A percentile compares a stretch with the other conserved stretches of the same genome.
phyloP scores from a whole-genome alignment of 1,140 invertebrate species.

The Phortica variegata region DNA sequence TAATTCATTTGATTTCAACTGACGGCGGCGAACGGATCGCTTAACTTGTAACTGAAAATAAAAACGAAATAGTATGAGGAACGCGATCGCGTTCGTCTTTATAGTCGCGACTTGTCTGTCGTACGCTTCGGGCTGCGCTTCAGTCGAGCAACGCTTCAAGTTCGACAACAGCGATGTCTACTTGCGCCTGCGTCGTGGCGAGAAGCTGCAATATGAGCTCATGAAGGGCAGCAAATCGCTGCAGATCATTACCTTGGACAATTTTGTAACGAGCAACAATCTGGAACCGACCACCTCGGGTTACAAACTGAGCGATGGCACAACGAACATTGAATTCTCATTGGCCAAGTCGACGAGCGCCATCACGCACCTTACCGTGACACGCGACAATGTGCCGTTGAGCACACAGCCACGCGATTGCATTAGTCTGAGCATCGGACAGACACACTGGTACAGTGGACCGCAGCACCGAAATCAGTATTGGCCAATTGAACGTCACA shows the following conservation, averaged over 20 bases:
- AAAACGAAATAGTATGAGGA: constrained; percentile 17
- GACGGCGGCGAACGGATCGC: no score
- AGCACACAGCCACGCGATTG: constrained; percentile 44
- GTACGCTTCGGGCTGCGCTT: constrained; percentile 14
- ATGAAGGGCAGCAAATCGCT: constrained; percentile 37
- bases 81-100: constrained; percentile 11
- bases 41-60: no score
- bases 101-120: constrained; percentile 15
- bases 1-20: no score
- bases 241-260: constrained; percentile 43
- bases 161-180: constrained; percentile 44
- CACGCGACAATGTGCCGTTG: constrained; percentile 30
- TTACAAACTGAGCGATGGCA: constrained; percentile 30
- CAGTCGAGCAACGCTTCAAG: constrained; percentile 40
- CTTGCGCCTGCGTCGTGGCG: constrained; percentile 30
- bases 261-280: constrained; percentile 32
- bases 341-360: constrained; percentile 20
- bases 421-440: constrained; percentile 24
- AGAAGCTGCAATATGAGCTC: constrained; percentile 41
- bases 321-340: constrained; percentile 29
- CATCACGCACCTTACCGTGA: constrained; percentile 38
- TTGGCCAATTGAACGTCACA: constrained; percentile 69
- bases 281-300: constrained; percentile 25
- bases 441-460: constrained; percentile 64
- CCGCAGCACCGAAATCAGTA: constrained; percentile 63